These are phyloP conservation scores for Amblyjoppa fuscipennis DNA, from an alignment of 2,888 invertebrate species.

Conservation along the genomic window DNA sequence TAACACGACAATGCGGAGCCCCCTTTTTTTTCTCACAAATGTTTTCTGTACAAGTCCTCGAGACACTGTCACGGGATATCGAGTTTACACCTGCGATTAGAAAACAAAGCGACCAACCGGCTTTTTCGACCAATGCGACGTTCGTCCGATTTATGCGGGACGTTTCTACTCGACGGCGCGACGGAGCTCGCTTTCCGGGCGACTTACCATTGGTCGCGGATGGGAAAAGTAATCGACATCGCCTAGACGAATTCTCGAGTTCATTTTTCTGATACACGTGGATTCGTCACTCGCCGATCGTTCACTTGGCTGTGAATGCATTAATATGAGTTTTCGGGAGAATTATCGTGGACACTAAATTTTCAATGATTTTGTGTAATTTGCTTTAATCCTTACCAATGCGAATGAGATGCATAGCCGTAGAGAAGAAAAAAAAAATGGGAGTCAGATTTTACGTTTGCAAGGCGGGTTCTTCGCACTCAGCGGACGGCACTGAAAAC, in stretches of 20 bases:
- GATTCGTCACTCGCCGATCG: not conserved
- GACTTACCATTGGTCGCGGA: slow-evolving; percentile 2
- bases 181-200: not conserved
- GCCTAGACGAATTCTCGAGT: not conserved
- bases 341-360: not conserved
- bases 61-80: not conserved
- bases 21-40: slow-evolving; percentile 5
- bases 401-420: not conserved
- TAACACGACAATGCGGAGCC: slow-evolving; percentile 25
- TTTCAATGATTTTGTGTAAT: not conserved
- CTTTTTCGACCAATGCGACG: slow-evolving; percentile 33
- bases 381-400: not conserved
- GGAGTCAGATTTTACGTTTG: not conserved
- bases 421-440: not conserved
- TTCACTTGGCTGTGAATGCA: not conserved
- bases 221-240: slow-evolving; percentile 2
- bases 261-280: slow-evolving; percentile 3
- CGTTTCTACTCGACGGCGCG: slow-evolving; percentile 42
- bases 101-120: not conserved
- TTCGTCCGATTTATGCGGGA: slow-evolving; percentile 13
- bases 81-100: slow-evolving; percentile 7
- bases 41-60: not conserved
- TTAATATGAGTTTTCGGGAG: not conserved
- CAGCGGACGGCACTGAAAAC: slow-evolving; percentile 43
- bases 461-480: not conserved